phyloP scores from a whole-genome alignment of 2,113 vertebrate genomes.

The Redunca redunca region DNA sequence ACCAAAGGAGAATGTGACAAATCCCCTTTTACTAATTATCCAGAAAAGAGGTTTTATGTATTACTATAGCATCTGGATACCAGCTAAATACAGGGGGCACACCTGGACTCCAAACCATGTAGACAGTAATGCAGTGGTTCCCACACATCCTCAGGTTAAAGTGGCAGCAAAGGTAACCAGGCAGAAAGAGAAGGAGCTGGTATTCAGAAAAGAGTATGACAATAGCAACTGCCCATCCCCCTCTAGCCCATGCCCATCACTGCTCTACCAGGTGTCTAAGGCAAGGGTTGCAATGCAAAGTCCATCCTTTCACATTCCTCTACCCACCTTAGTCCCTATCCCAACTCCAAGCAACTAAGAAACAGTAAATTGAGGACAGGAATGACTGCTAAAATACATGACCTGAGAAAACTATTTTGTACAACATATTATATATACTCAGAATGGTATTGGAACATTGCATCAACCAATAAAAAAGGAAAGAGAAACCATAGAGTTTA shows the following conservation, averaged over 20 bases:
- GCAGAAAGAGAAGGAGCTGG: neutral
- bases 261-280: neutral
- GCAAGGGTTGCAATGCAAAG: neutral
- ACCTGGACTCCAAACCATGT: neutral
- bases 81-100: neutral
- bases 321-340: neutral
- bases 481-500: neutral
- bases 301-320: neutral
- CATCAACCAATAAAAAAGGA: neutral
- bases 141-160: neutral
- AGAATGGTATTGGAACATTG: neutral
- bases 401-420: neutral
- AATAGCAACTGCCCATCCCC: neutral
- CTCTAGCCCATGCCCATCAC: neutral
- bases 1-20: neutral
- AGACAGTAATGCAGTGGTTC: neutral
- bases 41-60: neutral
- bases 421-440: neutral
- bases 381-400: neutral
- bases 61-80: neutral
- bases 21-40: neutral
- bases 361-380: neutral
- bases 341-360: neutral
- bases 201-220: neutral
- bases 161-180: neutral